Base-by-base conservation (phyloP, 1,140 invertebrate genomes). In the Drosophila rufa region DNA sequence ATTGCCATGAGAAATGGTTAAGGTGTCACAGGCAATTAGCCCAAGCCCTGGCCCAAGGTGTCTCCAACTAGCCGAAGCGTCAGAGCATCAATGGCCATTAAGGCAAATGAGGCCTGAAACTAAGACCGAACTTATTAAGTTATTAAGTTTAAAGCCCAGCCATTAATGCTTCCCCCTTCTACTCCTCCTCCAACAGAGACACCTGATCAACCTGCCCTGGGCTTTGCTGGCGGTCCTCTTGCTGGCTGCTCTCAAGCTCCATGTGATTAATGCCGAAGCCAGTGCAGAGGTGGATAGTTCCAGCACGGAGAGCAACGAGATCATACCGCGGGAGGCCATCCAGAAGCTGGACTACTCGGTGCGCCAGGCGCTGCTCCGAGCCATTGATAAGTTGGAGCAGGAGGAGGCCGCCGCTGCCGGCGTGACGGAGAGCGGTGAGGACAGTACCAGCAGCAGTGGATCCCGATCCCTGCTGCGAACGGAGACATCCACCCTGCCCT, bases 281-380 rank as follows among this genome's bases (percentile, higher is more conserved):
- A 78, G 30, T 12, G 38, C 33, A 1, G 93, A 92, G 27, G 82
- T 93, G 71, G 93, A 94, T 8, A 83, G 75, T 66, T 91, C 92
- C 7, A 90, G 85, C 59, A 93, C 92, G 2, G 93, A 94, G 58
- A 82, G 93, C 36, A 94, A 94, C 61, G 93, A 91, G 66, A 93
- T 94, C 42, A 92, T 93, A 51, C 79, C 93, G 1, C 93, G 94
- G 27, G 93, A 94, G 8, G 94, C 95, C 4, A 93, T 95, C 0
- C 94, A 94, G 57, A 92, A 92, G 42, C 80, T 96, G 46, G 96
- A 96, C 92, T 96, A 95, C 42, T 95, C 95, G 46, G 94, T 96
- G 50, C 93, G 96, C 6, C 95, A 95, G 92, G 96, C 96, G 2
- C 91, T 96, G n/a, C 90, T 96, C 11, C 95, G 95, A 89, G 96